These are phyloP conservation scores for Zygogramma bicolorata DNA, from an alignment of 2,888 invertebrate genomes.

Conservation along the genomic window DNA sequence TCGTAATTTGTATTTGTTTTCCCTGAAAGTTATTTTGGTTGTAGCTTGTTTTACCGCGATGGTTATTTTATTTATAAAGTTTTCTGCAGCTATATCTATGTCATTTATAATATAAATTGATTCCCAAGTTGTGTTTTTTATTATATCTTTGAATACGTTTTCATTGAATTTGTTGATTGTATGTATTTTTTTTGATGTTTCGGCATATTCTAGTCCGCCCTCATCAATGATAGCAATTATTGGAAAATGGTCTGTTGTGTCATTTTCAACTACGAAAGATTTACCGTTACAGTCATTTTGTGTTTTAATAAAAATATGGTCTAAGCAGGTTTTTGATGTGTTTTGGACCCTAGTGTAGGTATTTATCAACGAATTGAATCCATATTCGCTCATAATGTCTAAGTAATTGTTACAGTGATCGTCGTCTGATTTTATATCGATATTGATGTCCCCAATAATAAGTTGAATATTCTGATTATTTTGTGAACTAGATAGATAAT, in stretches of 20 bases:
- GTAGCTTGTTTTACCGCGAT: background rate
- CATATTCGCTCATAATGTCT: too few species aligned
- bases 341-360: too few species aligned
- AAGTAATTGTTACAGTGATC: too few species aligned
- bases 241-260: background rate
- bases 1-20: background rate
- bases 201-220: background rate
- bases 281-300: background rate
- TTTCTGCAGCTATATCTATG: background rate
- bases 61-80: too few species aligned
- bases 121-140: background rate
- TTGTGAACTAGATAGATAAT: too few species aligned
- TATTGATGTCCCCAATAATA: too few species aligned
- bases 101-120: background rate
- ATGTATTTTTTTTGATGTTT: background rate
- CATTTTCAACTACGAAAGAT: too few species aligned
- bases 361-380: too few species aligned
- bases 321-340: too few species aligned
- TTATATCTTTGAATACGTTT: background rate
- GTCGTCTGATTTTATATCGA: too few species aligned
- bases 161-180: background rate
- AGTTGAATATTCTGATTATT: too few species aligned
- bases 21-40: background rate
- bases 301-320: background rate
- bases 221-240: background rate